Percentiles rank a stretch among this genome's conserved stretches.
Evolutionary conservation across 2,113 vertebrate species (phyloP).

Genomic region (Acanthisitta chloris): DNA sequence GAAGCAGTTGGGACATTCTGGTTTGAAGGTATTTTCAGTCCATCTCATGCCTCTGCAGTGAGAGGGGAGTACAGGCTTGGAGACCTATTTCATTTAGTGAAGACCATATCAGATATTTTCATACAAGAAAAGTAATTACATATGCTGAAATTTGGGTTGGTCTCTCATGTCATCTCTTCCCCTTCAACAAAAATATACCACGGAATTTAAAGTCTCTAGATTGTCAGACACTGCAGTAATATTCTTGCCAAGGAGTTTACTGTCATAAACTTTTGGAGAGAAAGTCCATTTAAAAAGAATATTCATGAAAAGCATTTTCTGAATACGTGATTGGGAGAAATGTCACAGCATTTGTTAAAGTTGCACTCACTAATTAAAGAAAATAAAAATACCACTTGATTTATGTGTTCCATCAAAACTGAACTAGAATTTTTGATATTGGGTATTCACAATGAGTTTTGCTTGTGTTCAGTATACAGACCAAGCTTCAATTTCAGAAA

Average conservation of each 20-base stretch:
- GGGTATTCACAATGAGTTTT: conserved; percentile 25
- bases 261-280: conserved; percentile 14
- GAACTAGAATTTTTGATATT: conserved; percentile 23
- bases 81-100: neutral
- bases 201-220: neutral
- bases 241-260: conserved; percentile 2
- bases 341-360: conserved; percentile 45
- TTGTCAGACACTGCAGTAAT: neutral
- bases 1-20: neutral
- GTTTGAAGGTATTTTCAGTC: neutral
- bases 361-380: conserved; percentile 43
- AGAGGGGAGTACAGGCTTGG: neutral
- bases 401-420: conserved; percentile 35
- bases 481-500: conserved; percentile 15
- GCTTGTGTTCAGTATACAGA: conserved; percentile 6
- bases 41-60: neutral
- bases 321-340: conserved; percentile 44
- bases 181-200: neutral
- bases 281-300: conserved; percentile 32
- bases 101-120: neutral
- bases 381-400: conserved; percentile 41
- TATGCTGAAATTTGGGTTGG: neutral
- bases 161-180: neutral
- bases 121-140: neutral
- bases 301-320: conserved; percentile 37